Percentiles rank a stretch among this genome's conserved stretches.
Conservation (phyloP, 2,113 vertebrate genomes). For the Salvelinus alpinus region DNA sequence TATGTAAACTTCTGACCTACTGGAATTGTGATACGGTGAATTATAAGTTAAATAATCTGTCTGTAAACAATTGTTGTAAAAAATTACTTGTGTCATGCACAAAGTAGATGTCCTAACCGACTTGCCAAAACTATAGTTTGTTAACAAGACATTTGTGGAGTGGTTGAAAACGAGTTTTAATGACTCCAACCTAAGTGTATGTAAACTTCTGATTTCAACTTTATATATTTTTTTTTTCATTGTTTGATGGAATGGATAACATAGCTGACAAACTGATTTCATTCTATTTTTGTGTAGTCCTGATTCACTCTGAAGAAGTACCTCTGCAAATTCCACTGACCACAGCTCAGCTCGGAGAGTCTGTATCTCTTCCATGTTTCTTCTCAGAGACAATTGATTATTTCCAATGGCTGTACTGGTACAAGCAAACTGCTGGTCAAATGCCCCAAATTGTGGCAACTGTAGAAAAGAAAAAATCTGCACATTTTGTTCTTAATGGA, state of each 20-base stretch:
- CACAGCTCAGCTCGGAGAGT: background rate
- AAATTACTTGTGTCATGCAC: too few species aligned
- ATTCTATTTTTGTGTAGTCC: background rate
- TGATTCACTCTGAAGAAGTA: background rate
- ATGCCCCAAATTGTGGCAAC: background rate
- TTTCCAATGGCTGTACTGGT: background rate
- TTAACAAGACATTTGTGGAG: too few species aligned
- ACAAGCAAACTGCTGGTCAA: background rate
- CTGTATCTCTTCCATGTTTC: background rate
- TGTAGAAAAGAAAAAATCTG: background rate
- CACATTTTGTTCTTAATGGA: background rate
- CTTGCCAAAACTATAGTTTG: too few species aligned
- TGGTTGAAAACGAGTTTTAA: too few species aligned
- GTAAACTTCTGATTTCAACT: too few species aligned
- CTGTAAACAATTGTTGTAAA: too few species aligned
- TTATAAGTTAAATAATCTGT: too few species aligned
- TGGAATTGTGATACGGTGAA: too few species aligned
- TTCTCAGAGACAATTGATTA: background rate
- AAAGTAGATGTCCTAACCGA: too few species aligned
- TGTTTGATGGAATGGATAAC: background rate
- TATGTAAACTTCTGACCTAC: too few species aligned
- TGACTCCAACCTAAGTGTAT: too few species aligned
- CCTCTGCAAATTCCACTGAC: background rate
- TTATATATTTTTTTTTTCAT: background rate
- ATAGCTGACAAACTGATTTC: background rate